Percentiles rank a stretch among this genome's conserved stretches.
phyloP scores from a whole-genome alignment of 1,140 invertebrate species.

The Drosophila elegans region DNA sequence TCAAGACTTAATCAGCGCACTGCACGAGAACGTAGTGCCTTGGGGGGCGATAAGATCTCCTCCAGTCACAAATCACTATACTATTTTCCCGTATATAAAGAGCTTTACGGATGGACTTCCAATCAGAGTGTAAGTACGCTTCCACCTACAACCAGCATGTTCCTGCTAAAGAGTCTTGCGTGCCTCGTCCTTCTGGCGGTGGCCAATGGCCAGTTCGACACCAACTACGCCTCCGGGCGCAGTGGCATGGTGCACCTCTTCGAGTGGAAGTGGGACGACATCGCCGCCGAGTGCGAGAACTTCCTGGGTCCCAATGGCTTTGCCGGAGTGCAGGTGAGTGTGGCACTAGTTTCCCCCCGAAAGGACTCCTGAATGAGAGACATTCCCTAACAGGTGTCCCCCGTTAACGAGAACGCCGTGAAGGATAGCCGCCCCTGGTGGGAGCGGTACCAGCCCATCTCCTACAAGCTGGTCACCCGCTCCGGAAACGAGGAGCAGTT shows the following conservation, averaged over 20 bases:
- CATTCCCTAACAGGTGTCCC: conserved; percentile 63
- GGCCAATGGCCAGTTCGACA: conserved; percentile 62
- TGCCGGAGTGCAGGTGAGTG: conserved; percentile 89
- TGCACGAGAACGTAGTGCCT: background rate
- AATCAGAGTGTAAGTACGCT: conserved; percentile 51
- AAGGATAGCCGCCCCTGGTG: conserved; percentile 89
- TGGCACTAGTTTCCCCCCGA: fast-evolving
- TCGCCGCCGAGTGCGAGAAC: conserved; percentile 92
- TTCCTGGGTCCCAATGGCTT: conserved; percentile 91
- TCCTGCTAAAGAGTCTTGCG: conserved; percentile 52
- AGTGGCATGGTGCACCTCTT: conserved; percentile 89
- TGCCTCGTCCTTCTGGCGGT: conserved; percentile 52
- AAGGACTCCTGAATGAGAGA: no score
- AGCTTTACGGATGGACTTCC: background rate
- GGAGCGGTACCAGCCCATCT: conserved; percentile 95
- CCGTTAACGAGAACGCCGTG: conserved; percentile 79
- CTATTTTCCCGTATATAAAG: no score
- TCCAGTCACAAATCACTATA: conserved; percentile 60
- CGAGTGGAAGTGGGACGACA: conserved; percentile 89
- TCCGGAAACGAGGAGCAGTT: conserved; percentile 91
- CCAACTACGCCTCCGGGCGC: conserved; percentile 84
- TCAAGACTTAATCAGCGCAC: background rate
- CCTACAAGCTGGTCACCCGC: conserved; percentile 91
- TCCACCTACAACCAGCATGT: conserved; percentile 53
- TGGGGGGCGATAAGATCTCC: conserved; percentile 16